Evolutionary conservation across 2,888 invertebrate species (phyloP), one percentile per base, ranked within the genome.

Genomic region (Tachystola acroxantha): DNA sequence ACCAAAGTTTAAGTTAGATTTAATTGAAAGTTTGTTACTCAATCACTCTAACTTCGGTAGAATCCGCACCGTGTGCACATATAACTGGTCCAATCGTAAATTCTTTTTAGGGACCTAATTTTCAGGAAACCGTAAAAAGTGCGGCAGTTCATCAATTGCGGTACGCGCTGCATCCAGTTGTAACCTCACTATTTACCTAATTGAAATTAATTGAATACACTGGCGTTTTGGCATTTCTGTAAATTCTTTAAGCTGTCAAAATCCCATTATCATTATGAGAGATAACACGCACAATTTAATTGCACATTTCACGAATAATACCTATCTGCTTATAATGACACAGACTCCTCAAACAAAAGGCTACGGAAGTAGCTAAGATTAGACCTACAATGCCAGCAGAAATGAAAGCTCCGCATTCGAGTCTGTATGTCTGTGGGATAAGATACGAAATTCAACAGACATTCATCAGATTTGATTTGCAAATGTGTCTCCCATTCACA

Each of bases 281-380:
- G 41, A 43, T n/a, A 16, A 16, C 3, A 6, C 16, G 42, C 43
- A 37, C 41, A 43, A 42, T 50, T 47, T 53, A 53, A 53, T 58
- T 57, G 49, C 50, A 51, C 53, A 49, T 57, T 52, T 53, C 42
- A 40, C 42, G 41, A 50, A 57, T 53, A 57, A 55, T 49, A 45
- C 47, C 31, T 41, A 43, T 46, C 31, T 41, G 42, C 50, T 51
- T 47, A 53, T 46, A 49, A 50, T 47, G 52, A 50, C 50, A 35
- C 34, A 26, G 37, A n/a, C 32, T 37, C 46, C 43, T 37, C 46
- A 48, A 55, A 57, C 56, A 60, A 60, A 50, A 50, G 57, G 45
- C 46, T 43, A 47, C 43, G 47, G n/a, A 50, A 46, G 42, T 45
- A 49, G 46, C 45, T 45, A 42, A 43, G 45, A 32, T 36, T 36